A percentile compares a stretch with the other conserved stretches of the same genome.
phyloP scores from a whole-genome alignment of 1,140 invertebrate genomes.

The Macrotrachela quadricornifera region DNA sequence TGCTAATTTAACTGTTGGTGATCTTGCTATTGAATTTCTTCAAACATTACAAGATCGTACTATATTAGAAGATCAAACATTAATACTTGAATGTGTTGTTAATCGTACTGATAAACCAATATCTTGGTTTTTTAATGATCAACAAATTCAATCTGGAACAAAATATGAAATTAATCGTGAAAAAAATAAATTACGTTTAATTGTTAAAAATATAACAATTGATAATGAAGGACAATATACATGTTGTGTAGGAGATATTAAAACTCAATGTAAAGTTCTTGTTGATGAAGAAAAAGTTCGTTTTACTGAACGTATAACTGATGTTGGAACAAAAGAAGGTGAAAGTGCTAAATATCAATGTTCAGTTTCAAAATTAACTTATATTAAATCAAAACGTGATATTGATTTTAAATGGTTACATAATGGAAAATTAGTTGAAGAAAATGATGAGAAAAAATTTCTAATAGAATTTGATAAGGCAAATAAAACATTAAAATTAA shows the following conservation, averaged over 20 bases:
- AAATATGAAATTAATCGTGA: conserved; percentile 2
- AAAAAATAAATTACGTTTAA: neutral
- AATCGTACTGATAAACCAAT: conserved; percentile 5
- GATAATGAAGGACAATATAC: neutral
- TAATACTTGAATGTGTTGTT: conserved; percentile 4
- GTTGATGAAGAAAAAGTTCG: conserved; percentile 5
- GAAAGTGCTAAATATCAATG: conserved; percentile 3
- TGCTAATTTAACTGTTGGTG: conserved; percentile 1
- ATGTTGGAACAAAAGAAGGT: conserved; percentile 2
- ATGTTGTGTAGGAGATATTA: neutral
- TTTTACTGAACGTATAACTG: conserved; percentile 2
- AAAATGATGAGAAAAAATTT: neutral
- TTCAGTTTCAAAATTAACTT: conserved; percentile 3
- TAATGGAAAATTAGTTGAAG: neutral
- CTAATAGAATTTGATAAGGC: neutral
- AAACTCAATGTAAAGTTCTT: neutral
- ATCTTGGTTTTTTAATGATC: conserved; percentile 5
- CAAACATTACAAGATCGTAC: conserved; percentile 3
- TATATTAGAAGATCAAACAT: conserved; percentile 1
- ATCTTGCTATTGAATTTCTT: neutral
- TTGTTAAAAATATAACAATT: neutral
- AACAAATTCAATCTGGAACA: neutral
- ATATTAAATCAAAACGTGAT: neutral
- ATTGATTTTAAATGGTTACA: neutral
- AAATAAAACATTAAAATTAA: neutral